Base-by-base conservation (phyloP, 2,113 vertebrate species). In the Corydoras maculifer region DNA sequence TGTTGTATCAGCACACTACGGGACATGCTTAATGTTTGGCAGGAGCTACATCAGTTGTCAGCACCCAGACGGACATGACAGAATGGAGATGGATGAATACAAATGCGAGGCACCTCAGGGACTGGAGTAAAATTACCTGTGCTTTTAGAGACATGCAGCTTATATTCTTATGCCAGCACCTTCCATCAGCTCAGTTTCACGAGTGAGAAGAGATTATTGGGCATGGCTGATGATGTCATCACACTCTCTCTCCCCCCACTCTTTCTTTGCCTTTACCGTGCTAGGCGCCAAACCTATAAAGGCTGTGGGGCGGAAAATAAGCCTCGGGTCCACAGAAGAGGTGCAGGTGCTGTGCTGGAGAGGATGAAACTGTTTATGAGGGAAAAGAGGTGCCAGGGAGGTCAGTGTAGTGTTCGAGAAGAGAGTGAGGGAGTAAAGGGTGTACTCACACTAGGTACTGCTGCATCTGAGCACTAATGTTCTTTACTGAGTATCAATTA, bases 61-160 rank as follows among this genome's bases (percentile, higher is more conserved):
- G 55, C 49, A 53, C 68, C 29, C 53, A 65, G 70, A 64, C 58
- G 66, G 68, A 59, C 65, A 72, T 65, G 65, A 67, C 60, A 75
- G 68, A 69, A 78, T 73, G 51, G 74, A 75, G 73, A 78, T 70
- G 51, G 70, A 79, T 79, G 74, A 70, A 67, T 76, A 76, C 65
- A 68, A 62, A 78, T 75, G 58, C 61, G 32, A n/a, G 69, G 49
- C 69, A 58, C 66, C 70, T 76, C 9, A 61, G 53, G 67, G 74
- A 62, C 66, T 70, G 30, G 6, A 9, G 43, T 70, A 65, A 76
- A 75, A 73, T 29, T 62, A 67, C 65, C 70, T 12, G 1, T 58
- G 51, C 66, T 75, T 49, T 53, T 58, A 61, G 68, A 68, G 73
- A 65, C 51, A 43, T 31, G 53, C 43, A 30, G 58, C 58, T 65